phyloP scores from a whole-genome alignment of 2,888 invertebrate species.

The Drosophila leonis region DNA sequence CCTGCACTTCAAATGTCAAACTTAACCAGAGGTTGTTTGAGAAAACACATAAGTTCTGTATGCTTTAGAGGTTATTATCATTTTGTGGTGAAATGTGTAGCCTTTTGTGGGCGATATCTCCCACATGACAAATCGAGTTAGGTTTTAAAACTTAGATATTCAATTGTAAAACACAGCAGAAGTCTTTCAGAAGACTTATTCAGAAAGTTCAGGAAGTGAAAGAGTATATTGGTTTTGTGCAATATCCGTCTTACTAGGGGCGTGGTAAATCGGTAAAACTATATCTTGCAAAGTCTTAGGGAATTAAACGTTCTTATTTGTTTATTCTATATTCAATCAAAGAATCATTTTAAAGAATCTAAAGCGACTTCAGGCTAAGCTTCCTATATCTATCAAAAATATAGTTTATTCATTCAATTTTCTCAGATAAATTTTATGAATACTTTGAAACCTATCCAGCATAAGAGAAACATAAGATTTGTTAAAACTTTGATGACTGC shows the following conservation, averaged over 20 bases:
- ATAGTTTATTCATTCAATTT: too few species aligned
- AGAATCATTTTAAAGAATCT: not conserved
- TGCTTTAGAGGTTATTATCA: not conserved
- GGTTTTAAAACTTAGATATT: too few species aligned
- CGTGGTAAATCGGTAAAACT: too few species aligned
- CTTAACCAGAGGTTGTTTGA: not conserved
- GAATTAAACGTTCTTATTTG: too few species aligned
- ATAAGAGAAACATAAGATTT: not conserved
- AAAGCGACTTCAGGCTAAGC: not conserved
- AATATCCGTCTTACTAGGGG: too few species aligned
- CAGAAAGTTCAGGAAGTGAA: too few species aligned
- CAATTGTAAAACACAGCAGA: too few species aligned
- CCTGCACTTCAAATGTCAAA: slow-evolving; percentile 34
- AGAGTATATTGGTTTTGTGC: too few species aligned
- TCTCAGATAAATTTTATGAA: not conserved
- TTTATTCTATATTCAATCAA: not conserved
- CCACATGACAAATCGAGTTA: too few species aligned
- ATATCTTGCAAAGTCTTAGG: too few species aligned
- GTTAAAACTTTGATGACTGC: not conserved
- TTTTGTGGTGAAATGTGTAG: not conserved
- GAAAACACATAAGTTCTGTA: not conserved
- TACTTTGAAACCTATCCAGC: not conserved
- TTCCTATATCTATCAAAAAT: not conserved
- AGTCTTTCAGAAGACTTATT: too few species aligned
- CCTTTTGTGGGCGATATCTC: too few species aligned